Base-by-base conservation (phyloP, 2,113 vertebrate species). In the Laterallus jamaicensis region DNA sequence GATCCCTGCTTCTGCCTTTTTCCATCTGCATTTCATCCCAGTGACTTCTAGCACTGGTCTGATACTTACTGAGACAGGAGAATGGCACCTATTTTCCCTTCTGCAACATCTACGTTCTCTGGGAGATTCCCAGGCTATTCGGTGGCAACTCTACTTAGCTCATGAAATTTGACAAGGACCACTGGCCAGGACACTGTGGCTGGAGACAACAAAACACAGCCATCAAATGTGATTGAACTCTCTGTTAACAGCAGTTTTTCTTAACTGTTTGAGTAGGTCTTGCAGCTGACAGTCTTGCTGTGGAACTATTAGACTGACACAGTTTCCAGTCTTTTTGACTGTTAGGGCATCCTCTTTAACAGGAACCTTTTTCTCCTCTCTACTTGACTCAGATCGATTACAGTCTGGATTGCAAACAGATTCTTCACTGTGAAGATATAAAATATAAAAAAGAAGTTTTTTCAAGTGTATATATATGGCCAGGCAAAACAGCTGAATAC, bases 181-280 rank as follows among this genome's bases (percentile, higher is more conserved):
- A 84, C 60, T 86, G 56, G 68, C 80, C 80, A 83, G 73, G 92
- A 96, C 92, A 91, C 31, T 92, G 50, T 89, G 93, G 88, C 96
- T 96, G 93, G 68, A 92, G 92, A 96, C 86, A 95, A 69, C 80
- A 91, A 94, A 93, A 92, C 73, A 90, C 95, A 95, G 93, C 96
- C 93, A 89, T 87, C 74, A 91, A 96, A 94, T 66, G 66, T 66
- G 87, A 86, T 91, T 91, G 74, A 49, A 85, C 62, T 93, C 69
- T 73, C 74, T 93, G 35, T 91, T 92, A 93, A 59, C 95, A 97
- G 81, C 77, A 87, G 66, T 50, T 81, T n/a, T 70, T 97, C 93
- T 96, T 96, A 96, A 96, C 95, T 92, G 92, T 96, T 95, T 94
- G 77, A 91, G 93, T 75, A 90, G 95, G 78, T 93, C 91, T 97